phyloP scores from a whole-genome alignment of 2,888 invertebrate genomes.

The Aphodius granarius region DNA sequence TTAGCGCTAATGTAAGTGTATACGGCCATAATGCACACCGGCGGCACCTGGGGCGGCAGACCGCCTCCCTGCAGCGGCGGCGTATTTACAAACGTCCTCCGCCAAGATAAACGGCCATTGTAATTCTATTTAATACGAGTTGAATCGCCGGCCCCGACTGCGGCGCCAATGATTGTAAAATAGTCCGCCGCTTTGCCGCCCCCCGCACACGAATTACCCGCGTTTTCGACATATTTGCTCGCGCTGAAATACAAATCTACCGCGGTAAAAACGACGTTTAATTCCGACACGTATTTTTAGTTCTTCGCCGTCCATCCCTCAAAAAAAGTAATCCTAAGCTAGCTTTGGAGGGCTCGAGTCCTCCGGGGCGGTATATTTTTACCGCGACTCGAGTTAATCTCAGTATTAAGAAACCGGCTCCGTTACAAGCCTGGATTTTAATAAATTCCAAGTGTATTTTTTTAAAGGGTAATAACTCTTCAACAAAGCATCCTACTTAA shows the following conservation, averaged over 20 bases:
- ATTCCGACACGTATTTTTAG: neutral
- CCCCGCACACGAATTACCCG: slow-evolving; percentile 5
- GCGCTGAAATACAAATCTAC: neutral
- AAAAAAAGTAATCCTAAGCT: neutral
- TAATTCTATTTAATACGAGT: slow-evolving; percentile 25
- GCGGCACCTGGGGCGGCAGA: slow-evolving; percentile 16
- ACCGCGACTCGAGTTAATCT: neutral
- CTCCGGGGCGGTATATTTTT: neutral
- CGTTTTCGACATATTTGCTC: slow-evolving; percentile 16
- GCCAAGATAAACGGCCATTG: slow-evolving; percentile 24
- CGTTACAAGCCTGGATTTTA: neutral
- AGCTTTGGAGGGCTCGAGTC: neutral
- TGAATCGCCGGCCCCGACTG: slow-evolving; percentile 13
- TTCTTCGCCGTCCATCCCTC: neutral
- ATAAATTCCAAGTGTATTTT: neutral
- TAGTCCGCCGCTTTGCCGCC: slow-evolving; percentile 6
- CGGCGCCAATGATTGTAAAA: slow-evolving; percentile 19
- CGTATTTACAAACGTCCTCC: slow-evolving; percentile 23
- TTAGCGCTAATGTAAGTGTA: slow-evolving; percentile 17
- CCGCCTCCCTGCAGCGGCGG: slow-evolving; percentile 1
- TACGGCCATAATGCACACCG: slow-evolving; percentile 12
- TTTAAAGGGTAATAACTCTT: neutral
- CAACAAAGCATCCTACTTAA: neutral
- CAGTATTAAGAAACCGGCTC: neutral
- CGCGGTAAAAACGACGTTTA: neutral